Conservation (phyloP, 2,888 invertebrate species). For the Chamaedrilus cognettii region DNA sequence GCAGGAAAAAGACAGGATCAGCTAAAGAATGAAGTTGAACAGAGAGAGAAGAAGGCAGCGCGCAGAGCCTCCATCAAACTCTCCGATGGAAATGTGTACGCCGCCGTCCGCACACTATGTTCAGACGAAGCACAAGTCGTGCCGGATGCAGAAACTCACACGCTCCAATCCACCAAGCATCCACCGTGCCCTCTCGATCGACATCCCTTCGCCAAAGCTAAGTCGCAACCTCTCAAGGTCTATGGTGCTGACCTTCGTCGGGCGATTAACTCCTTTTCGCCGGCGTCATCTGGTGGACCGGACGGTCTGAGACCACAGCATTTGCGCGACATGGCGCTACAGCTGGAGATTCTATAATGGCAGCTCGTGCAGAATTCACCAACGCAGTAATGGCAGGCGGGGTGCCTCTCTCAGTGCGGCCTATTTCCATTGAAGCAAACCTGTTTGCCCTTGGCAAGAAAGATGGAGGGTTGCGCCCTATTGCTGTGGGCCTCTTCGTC, state of each 20-base stretch:
- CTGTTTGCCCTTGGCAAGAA: too few relatives aligned
- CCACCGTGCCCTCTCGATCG: neutral
- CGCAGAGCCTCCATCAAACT: neutral
- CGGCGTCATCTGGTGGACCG: neutral
- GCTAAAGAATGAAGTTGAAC: too few relatives aligned
- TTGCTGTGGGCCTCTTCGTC: too few relatives aligned
- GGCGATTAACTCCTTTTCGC: neutral
- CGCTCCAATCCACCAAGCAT: neutral
- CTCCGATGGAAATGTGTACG: neutral
- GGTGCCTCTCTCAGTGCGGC: too few relatives aligned
- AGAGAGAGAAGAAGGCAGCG: too few relatives aligned
- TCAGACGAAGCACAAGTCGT: neutral
- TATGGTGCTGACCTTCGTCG: neutral
- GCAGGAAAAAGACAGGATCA: too few relatives aligned
- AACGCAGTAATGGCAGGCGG: too few relatives aligned
- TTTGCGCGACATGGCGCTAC: neutral
- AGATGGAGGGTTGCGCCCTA: too few relatives aligned
- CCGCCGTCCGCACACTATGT: neutral
- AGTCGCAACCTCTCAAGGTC: neutral
- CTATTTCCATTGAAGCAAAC: too few relatives aligned
- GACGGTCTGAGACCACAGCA: neutral
- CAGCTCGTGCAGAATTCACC: too few relatives aligned
- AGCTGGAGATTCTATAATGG: too few relatives aligned
- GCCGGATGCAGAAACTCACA: neutral
- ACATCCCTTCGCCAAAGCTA: neutral